These are phyloP conservation scores for Pseudomyrmex sp. DNA, from an alignment of 1,140 invertebrate genomes.

Conservation along the genomic window DNA sequence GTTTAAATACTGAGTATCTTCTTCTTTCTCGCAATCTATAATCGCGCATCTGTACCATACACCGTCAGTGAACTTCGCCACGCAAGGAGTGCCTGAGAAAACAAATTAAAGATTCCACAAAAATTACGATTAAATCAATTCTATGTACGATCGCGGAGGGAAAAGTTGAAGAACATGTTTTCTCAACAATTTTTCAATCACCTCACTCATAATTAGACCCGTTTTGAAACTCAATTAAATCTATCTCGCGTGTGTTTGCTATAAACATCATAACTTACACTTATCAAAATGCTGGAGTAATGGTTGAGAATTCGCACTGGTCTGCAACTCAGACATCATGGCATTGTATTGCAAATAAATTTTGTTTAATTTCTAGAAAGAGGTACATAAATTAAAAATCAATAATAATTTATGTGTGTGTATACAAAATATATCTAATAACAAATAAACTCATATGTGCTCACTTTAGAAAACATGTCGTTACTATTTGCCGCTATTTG, in stretches of 20 bases:
- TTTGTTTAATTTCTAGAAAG: background rate
- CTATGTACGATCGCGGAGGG: too few relatives aligned
- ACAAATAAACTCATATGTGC: slow-evolving; percentile 18
- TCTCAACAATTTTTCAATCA: background rate
- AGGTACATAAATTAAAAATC: slow-evolving; percentile 5
- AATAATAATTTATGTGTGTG: background rate
- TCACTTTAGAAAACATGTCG: slow-evolving; percentile 20
- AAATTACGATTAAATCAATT: too few relatives aligned
- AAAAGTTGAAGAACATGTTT: background rate
- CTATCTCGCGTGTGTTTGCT: background rate
- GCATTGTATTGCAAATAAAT: slow-evolving; percentile 47
- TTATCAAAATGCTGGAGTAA: slow-evolving; percentile 52
- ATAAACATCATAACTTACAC: slow-evolving; percentile 58
- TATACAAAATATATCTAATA: background rate
- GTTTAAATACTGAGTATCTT: background rate
- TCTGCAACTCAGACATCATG: slow-evolving; percentile 72
- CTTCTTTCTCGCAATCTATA: slow-evolving; percentile 69
- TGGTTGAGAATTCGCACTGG: slow-evolving; percentile 64
- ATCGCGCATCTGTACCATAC: slow-evolving; percentile 87
- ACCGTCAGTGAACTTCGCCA: slow-evolving; percentile 75
- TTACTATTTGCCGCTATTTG: slow-evolving; percentile 68
- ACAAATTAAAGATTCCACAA: background rate
- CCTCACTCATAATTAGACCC: background rate
- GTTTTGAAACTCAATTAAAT: too few relatives aligned
- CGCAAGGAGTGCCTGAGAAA: slow-evolving; percentile 75